Conservation (phyloP, 2,113 vertebrate species). For the Saccopteryx bilineata region DNA sequence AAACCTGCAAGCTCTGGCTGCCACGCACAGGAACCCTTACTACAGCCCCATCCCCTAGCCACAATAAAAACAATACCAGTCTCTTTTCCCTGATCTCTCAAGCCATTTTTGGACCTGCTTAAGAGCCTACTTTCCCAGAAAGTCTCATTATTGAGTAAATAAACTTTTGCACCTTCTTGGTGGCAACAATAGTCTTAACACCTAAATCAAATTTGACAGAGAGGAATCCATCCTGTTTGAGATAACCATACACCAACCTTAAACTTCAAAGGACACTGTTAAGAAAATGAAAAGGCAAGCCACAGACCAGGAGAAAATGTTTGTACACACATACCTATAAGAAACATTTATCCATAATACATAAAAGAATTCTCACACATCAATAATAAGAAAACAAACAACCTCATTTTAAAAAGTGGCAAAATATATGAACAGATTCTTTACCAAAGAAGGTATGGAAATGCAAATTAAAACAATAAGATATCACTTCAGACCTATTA, state of each 20-base stretch:
- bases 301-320: not conserved
- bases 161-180: not conserved
- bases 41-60: not conserved
- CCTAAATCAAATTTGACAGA: not conserved
- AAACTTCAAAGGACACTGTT: not conserved
- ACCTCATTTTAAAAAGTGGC: not conserved
- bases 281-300: constrained; percentile 44
- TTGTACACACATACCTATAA: not conserved
- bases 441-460: constrained; percentile 33
- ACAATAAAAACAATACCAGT: constrained; percentile 13
- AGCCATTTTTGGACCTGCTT: not conserved
- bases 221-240: not conserved
- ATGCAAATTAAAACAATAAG: constrained; percentile 44
- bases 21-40: constrained; percentile 43
- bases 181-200: not conserved
- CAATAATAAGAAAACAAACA: constrained; percentile 16
- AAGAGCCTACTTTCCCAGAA: not conserved
- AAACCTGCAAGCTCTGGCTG: not conserved
- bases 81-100: constrained; percentile 4
- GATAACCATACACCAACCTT: constrained; percentile 34
- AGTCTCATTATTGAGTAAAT: constrained; percentile 14
- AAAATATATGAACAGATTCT: constrained; percentile 31
- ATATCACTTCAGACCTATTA: not conserved
- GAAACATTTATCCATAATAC: not conserved
- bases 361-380: not conserved